These are phyloP conservation scores for Styela clava DNA, from an alignment of 23 tunicate species.

Conservation along the genomic window DNA sequence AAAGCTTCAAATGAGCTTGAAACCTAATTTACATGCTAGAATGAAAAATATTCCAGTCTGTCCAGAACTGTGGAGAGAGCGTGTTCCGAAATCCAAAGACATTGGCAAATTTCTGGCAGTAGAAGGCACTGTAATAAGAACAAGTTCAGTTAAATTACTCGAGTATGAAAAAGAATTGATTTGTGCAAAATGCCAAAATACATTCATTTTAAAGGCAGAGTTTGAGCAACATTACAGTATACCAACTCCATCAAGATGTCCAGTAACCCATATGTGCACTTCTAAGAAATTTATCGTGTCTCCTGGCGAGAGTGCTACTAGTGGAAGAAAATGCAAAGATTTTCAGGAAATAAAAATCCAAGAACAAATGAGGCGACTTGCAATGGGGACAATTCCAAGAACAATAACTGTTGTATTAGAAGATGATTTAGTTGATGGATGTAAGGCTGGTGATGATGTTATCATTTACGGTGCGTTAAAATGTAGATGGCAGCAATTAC, in stretches of 20 bases:
- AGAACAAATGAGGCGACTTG: slow-evolving; percentile 72
- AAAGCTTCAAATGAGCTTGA: slow-evolving; percentile 53
- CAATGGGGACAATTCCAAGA: slow-evolving; percentile 92
- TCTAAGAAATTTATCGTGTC: slow-evolving; percentile 70
- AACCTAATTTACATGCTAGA: slow-evolving; percentile 59
- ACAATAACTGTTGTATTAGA: slow-evolving; percentile 72
- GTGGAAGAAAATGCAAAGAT: slow-evolving; percentile 60
- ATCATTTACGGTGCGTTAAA: slow-evolving; percentile 60
- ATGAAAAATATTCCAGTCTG: slow-evolving; percentile 70
- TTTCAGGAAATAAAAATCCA: slow-evolving; percentile 88
- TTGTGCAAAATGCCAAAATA: slow-evolving; percentile 65
- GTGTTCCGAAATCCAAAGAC: slow-evolving; percentile 85
- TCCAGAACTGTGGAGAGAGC: slow-evolving; percentile 73
- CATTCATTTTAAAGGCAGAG: slow-evolving; percentile 57
- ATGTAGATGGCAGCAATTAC: slow-evolving; percentile 73
- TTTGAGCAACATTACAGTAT: slow-evolving; percentile 58
- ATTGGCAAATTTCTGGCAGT: slow-evolving; percentile 66
- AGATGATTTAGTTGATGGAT: slow-evolving; percentile 85
- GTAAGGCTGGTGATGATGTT: slow-evolving; percentile 92
- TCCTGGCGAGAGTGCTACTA: slow-evolving; percentile 20
- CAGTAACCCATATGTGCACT: slow-evolving; percentile 47
- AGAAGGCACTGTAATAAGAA: slow-evolving; percentile 91
- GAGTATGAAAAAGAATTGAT: slow-evolving; percentile 65
- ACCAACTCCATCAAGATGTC: slow-evolving; percentile 65
- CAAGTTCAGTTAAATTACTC: slow-evolving; percentile 66